Conservation (phyloP, 2,797 vertebrate species). For the Huso huso region DNA sequence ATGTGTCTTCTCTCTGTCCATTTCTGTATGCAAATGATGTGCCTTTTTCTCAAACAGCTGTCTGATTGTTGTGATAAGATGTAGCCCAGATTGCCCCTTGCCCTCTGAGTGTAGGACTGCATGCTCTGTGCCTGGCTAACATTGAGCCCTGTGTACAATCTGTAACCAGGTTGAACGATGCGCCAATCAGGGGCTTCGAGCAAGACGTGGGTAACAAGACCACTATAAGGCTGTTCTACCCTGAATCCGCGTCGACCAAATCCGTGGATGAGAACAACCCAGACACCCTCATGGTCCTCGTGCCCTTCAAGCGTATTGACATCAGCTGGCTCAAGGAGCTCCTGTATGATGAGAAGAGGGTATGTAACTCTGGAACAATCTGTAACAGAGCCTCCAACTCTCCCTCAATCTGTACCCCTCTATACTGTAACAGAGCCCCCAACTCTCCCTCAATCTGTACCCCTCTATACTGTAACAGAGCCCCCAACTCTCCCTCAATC, state of each 20-base stretch:
- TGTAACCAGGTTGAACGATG: constrained; percentile 72
- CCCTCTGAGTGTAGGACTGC: too few species aligned
- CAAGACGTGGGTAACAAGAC: constrained; percentile 85
- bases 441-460: background rate
- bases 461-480: background rate
- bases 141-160: background rate
- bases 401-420: background rate
- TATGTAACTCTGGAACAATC: constrained; percentile 28
- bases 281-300: constrained; percentile 75
- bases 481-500: background rate
- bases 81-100: too few species aligned
- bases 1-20: too few species aligned
- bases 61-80: too few species aligned
- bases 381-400: too few species aligned
- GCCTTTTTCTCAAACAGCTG: too few species aligned
- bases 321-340: constrained; percentile 87
- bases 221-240: constrained; percentile 90
- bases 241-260: constrained; percentile 77
- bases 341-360: constrained; percentile 83
- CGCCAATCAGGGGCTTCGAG: constrained; percentile 79
- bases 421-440: background rate
- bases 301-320: constrained; percentile 85
- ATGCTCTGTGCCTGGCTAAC: too few species aligned
- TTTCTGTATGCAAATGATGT: too few species aligned
- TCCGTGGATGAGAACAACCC: constrained; percentile 72